A percentile compares a stretch with the other conserved stretches of the same genome.
These are phyloP conservation scores for Channa maculata DNA, from an alignment of 2,113 vertebrate species.

Conservation along the genomic window DNA sequence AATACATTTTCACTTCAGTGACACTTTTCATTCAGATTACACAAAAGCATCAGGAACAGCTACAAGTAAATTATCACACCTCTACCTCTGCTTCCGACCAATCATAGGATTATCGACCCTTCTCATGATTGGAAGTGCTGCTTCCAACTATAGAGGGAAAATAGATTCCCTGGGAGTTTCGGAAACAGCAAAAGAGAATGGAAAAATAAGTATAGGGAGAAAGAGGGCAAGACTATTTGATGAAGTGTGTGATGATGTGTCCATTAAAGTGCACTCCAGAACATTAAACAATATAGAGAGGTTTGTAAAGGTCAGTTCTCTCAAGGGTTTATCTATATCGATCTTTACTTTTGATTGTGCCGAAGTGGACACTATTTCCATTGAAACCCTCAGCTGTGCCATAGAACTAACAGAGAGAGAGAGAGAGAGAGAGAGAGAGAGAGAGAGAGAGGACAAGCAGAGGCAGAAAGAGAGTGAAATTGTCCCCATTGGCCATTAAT, in stretches of 20 bases:
- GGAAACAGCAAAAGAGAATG: conserved; percentile 24
- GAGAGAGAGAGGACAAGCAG: conserved; percentile 24
- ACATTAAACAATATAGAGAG: conserved; percentile 74
- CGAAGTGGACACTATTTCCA: conserved; percentile 38
- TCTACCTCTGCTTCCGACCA: conserved; percentile 24
- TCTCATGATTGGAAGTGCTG: conserved; percentile 26
- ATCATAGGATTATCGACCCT: conserved; percentile 33
- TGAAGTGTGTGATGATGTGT: conserved; percentile 72
- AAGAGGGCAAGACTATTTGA: conserved; percentile 60
- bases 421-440: neutral
- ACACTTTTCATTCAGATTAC: conserved; percentile 6
- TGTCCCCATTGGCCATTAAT: conserved; percentile 46
- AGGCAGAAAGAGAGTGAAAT: conserved; percentile 2
- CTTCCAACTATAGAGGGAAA: conserved; percentile 20
- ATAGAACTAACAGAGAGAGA: conserved; percentile 8
- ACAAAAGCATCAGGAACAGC: neutral
- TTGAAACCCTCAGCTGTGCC: conserved; percentile 46
- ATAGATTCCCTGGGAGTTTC: conserved; percentile 39
- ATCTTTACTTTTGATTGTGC: conserved; percentile 62
- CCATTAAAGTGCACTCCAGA: conserved; percentile 69
- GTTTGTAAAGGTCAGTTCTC: conserved; percentile 72
- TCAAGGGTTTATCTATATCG: conserved; percentile 71
- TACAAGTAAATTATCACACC: conserved; percentile 16
- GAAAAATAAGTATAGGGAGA: conserved; percentile 22
- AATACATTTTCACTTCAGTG: neutral